A percentile compares a stretch with the other conserved stretches of the same genome.
phyloP scores from a whole-genome alignment of 2,888 invertebrate genomes.

The Himalopsyche anomala region DNA sequence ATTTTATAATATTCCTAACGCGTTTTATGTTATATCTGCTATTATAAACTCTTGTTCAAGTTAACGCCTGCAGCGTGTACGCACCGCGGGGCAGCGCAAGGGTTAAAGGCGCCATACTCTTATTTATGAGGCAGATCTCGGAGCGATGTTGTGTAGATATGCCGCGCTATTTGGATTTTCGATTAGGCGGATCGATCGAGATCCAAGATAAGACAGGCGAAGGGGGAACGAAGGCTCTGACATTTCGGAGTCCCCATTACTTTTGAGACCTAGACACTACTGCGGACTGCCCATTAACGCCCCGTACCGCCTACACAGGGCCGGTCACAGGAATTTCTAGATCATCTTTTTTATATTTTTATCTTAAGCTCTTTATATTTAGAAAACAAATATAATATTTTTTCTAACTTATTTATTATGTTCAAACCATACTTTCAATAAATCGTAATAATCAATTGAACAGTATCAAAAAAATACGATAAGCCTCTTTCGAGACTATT shows the following conservation, averaged over 20 bases:
- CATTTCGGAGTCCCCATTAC: constrained; percentile 36
- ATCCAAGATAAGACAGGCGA: constrained; percentile 51
- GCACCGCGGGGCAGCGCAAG: background rate
- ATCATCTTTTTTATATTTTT: too few relatives aligned
- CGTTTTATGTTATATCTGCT: too few relatives aligned
- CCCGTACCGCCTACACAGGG: background rate
- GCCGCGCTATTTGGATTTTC: constrained; percentile 64
- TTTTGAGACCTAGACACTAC: constrained; percentile 6
- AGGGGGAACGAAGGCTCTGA: background rate
- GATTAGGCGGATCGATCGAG: constrained; percentile 65
- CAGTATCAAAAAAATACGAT: too few relatives aligned
- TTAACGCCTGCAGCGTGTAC: background rate
- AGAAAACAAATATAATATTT: too few relatives aligned
- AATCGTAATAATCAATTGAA: too few relatives aligned
- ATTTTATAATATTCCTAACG: too few relatives aligned
- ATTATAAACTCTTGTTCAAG: too few relatives aligned
- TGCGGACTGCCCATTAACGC: constrained; percentile 35
- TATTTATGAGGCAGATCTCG: constrained; percentile 27
- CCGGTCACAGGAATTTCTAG: background rate
- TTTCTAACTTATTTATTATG: too few relatives aligned
- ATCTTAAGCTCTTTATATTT: too few relatives aligned
- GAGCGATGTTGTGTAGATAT: constrained; percentile 38
- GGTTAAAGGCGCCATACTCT: constrained; percentile 8
- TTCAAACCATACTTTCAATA: too few relatives aligned
- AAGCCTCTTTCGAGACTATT: too few relatives aligned